Percentiles rank a stretch among this genome's conserved stretches.
Evolutionary conservation across 2,113 vertebrate species (phyloP).

Genomic region (Narcine bancroftii): DNA sequence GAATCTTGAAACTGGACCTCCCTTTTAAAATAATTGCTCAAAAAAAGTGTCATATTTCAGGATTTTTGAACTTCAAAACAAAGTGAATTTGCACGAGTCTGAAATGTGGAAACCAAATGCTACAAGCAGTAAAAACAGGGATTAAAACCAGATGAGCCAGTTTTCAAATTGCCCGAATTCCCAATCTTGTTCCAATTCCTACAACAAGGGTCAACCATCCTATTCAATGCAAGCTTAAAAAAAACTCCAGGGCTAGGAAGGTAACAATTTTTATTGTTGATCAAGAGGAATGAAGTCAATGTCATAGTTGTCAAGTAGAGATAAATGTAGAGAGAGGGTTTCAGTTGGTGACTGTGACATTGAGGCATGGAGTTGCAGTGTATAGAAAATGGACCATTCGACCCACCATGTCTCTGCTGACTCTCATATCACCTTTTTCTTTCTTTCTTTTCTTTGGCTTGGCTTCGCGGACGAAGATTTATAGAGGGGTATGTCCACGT

Average conservation of each 20-base stretch:
- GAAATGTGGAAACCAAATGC: background rate
- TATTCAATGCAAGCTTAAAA: background rate
- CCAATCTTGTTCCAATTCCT: background rate
- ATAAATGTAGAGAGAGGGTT: background rate
- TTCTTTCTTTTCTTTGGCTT: no score
- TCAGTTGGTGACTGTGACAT: background rate
- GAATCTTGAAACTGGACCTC: background rate
- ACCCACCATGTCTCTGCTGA: no score
- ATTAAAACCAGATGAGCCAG: background rate
- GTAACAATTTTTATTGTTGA: background rate
- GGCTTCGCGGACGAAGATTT: no score
- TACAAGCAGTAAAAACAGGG: background rate
- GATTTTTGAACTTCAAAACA: background rate
- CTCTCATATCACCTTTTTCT: no score
- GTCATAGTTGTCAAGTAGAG: background rate
- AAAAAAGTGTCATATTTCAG: background rate
- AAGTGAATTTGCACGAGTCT: background rate
- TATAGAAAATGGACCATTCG: no score
- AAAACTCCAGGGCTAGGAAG: background rate
- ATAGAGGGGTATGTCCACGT: no score
- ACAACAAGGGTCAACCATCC: background rate
- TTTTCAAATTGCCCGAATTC: background rate
- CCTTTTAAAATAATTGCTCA: slow-evolving; percentile 11
- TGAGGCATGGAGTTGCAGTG: background rate
- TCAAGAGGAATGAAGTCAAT: background rate